Evolutionary conservation across 2,797 vertebrate genomes (phyloP), one percentile per base, ranked within the genome.

Genomic region (Sebastes itinus): DNA sequence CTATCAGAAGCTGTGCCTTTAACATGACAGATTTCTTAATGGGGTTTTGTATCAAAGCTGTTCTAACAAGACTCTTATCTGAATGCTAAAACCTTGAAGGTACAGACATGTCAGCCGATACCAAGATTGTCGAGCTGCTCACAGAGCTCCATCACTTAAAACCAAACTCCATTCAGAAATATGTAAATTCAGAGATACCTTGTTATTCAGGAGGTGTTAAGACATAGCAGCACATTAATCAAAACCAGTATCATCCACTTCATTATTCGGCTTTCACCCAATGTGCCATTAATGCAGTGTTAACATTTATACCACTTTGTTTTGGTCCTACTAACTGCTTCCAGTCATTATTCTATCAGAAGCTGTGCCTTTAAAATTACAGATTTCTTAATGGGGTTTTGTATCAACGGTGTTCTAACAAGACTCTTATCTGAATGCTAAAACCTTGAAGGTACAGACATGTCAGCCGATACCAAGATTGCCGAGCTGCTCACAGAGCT

Each of bases 391-490:
- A 20, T 13, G 11, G 14, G 8, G 18, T 9, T 75, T 32, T 20
- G 28, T 27, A 6, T 25, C 38, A 42, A 8, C 0, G 13, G 0
- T 42, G 38, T 42, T 42, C 13, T 42, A 14, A 42, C 38, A 14
- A 42, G 38, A 42, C 38, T 42, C 38, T 38, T 14, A 42, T 42
- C 38, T 42, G 38, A 42, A 42, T 14, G 3, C 22, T 7, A 5
- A 23, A 63, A 28, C 20, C 13, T 23, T 33, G 5, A 65, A 89
- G 90, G n/a, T 27, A 27, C 66, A 9, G 94, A 95, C 5, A 97
- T 98, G 80, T 97, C 97, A 3, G 96, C 97, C 1, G 97, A 98
- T 32, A 97, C 97, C 2, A 96, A 97, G 82, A 98, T 98, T 3
- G 97, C 97, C 0, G 97, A 97, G 87, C 94, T 97, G 67, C 95